phyloP scores from a whole-genome alignment of 2,797 vertebrate species.

The Pantherophis alleghaniensis region DNA sequence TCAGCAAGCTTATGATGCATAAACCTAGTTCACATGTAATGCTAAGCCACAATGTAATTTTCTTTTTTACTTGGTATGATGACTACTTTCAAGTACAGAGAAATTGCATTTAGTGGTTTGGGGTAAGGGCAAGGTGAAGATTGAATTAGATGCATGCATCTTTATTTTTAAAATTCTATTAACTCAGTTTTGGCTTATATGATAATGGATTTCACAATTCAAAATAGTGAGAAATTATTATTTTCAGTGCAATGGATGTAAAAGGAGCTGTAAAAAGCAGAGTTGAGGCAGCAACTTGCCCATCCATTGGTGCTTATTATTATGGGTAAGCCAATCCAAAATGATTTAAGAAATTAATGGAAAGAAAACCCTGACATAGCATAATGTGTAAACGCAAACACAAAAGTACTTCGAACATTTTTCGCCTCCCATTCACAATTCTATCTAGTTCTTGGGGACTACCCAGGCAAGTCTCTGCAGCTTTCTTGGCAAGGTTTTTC shows the following conservation, averaged over 20 bases:
- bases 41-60: neutral
- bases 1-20: neutral
- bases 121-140: neutral
- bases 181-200: neutral
- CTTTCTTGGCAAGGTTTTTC: neutral
- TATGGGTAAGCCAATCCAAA: neutral
- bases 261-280: neutral
- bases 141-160: neutral
- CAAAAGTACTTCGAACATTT: neutral
- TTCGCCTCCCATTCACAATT: neutral
- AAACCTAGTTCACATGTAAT: neutral
- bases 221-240: neutral
- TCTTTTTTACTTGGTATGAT: neutral
- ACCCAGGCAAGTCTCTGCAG: neutral
- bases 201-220: neutral
- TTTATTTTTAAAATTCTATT: neutral
- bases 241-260: neutral
- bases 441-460: neutral
- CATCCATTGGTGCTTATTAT: neutral
- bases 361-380: neutral
- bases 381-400: neutral
- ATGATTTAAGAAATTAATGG: neutral
- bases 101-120: neutral
- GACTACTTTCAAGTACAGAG: neutral
- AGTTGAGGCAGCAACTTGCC: neutral